Conservation (phyloP, 2,113 vertebrate species). For the Leptobrachium ailaonicum region DNA sequence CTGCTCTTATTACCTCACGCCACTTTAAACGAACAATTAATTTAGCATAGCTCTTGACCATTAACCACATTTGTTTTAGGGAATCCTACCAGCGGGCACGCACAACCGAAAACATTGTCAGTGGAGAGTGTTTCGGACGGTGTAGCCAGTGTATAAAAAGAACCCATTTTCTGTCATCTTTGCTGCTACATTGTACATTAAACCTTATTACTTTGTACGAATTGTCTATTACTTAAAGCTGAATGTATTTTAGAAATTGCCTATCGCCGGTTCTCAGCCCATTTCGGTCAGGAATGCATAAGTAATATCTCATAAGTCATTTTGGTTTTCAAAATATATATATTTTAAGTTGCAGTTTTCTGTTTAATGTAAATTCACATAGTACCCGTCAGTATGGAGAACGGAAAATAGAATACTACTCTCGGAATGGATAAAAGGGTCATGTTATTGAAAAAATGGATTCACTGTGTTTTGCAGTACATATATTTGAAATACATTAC, state of each 20-base stretch:
- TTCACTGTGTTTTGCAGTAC: no score
- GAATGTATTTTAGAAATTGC: slow-evolving; percentile 9
- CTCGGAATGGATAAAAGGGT: no score
- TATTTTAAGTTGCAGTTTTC: neutral
- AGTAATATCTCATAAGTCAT: slow-evolving; percentile 33
- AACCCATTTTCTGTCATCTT: slow-evolving; percentile 3
- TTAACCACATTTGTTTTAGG: neutral
- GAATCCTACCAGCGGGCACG: neutral
- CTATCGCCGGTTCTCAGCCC: slow-evolving; percentile 35
- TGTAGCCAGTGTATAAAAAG: slow-evolving; percentile 11
- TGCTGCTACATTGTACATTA: neutral
- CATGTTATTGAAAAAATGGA: no score
- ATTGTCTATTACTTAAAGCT: slow-evolving; percentile 16
- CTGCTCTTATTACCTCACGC: slow-evolving; percentile 2
- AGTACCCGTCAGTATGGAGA: no score
- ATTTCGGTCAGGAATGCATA: slow-evolving; percentile 61
- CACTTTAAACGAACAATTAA: slow-evolving; percentile 45
- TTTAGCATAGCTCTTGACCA: neutral
- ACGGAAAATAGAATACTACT: no score
- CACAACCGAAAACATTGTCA: neutral
- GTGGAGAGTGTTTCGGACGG: slow-evolving; percentile 10
- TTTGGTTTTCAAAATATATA: slow-evolving; percentile 59
- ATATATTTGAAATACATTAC: no score
- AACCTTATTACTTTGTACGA: neutral
- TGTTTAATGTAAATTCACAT: no score